Conservation (phyloP, 2,888 invertebrate species). For the Tenthredo mesomela region DNA sequence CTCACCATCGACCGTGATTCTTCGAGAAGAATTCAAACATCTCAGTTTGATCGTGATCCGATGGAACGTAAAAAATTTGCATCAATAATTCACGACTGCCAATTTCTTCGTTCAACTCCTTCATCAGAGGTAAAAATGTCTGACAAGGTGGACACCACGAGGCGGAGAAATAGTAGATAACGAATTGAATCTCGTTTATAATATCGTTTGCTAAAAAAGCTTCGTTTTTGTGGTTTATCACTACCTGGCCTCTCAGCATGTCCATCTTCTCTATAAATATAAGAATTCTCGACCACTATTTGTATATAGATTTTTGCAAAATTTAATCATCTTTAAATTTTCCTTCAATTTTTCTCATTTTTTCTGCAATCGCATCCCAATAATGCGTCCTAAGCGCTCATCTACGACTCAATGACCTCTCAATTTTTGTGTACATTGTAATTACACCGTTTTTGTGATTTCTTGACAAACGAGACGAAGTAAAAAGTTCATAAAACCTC, state of each 20-base stretch:
- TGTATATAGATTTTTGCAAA: not conserved
- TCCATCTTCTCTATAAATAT: conserved; percentile 59
- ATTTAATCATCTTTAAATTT: not conserved
- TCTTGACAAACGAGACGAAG: not conserved
- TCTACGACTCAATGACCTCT: no score
- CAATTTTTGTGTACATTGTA: no score
- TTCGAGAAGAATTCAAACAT: conserved; percentile 60
- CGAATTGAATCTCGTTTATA: conserved; percentile 59
- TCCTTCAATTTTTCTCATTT: not conserved
- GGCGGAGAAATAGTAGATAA: conserved; percentile 65
- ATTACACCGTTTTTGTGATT: not conserved
- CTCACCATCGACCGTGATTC: conserved; percentile 64
- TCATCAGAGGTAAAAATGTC: conserved; percentile 61
- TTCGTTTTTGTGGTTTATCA: conserved; percentile 61
- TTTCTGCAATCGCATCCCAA: not conserved
- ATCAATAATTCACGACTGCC: conserved; percentile 55
- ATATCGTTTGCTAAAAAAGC: conserved; percentile 60
- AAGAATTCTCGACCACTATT: not conserved
- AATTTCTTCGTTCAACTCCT: conserved; percentile 57
- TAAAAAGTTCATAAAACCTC: not conserved
- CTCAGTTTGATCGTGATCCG: conserved; percentile 61
- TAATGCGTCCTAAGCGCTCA: no score
- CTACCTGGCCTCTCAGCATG: conserved; percentile 59
- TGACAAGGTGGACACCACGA: conserved; percentile 66
- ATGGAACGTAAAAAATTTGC: conserved; percentile 64